Evolutionary conservation across 2,888 invertebrate species (phyloP).

Genomic region (Pasiphila rectangulata): DNA sequence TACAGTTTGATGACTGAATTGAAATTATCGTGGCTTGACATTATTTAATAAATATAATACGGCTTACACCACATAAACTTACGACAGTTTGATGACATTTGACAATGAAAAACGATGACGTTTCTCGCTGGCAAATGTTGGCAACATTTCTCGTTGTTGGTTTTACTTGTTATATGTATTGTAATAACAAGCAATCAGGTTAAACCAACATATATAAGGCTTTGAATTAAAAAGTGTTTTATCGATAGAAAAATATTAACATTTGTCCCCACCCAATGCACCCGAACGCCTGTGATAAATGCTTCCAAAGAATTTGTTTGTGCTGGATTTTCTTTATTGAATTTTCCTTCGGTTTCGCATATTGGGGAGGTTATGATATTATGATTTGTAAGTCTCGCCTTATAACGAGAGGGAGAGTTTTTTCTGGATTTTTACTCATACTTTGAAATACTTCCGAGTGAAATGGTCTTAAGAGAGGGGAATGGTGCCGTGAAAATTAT

Average conservation of each 20-base stretch:
- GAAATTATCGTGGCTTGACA: too few species aligned
- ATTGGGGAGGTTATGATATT: constrained; percentile 36
- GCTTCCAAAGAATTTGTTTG: constrained; percentile 34
- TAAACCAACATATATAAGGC: too few species aligned
- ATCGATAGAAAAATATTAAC: constrained; percentile 6
- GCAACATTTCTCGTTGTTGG: too few species aligned
- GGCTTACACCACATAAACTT: too few species aligned
- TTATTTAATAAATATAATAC: too few species aligned
- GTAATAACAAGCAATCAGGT: too few species aligned
- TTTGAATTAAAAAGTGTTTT: not conserved
- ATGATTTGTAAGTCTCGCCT: constrained; percentile 30
- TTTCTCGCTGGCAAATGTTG: constrained; percentile 8
- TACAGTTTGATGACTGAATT: too few species aligned
- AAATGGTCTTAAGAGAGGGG: not conserved
- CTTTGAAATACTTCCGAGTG: constrained; percentile 17
- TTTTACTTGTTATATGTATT: too few species aligned
- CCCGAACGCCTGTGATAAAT: constrained; percentile 32
- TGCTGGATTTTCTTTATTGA: constrained; percentile 35
- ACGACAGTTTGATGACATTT: too few species aligned
- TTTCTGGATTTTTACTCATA: constrained; percentile 15
- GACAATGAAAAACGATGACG: too few species aligned
- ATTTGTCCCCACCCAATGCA: constrained; percentile 16
- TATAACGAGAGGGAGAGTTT: constrained; percentile 19
- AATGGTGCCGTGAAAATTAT: not conserved
- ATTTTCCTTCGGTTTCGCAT: constrained; percentile 33